Conservation (phyloP, 2,113 vertebrate genomes). For the Pseudonaja textilis region DNA sequence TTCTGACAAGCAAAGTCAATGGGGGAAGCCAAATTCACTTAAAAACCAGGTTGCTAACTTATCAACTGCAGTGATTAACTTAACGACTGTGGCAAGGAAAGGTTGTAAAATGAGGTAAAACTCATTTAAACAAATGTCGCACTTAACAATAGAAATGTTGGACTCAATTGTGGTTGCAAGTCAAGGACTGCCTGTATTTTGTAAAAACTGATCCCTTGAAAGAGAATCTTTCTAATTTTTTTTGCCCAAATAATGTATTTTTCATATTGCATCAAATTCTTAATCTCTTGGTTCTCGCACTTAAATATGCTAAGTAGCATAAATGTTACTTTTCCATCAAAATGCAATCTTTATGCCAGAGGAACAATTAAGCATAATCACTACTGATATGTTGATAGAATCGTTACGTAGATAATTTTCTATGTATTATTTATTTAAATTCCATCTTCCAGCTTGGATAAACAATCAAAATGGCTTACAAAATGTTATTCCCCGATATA, state of each 20-base stretch:
- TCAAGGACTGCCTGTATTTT: background rate
- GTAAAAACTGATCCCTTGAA: background rate
- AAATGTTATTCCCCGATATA: background rate
- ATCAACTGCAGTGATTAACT: background rate
- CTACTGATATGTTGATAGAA: background rate
- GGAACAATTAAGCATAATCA: background rate
- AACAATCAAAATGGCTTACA: background rate
- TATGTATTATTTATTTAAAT: background rate
- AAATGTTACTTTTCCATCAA: background rate
- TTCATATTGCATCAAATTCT: background rate
- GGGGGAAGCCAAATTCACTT: background rate
- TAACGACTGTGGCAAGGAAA: background rate
- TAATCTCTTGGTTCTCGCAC: background rate
- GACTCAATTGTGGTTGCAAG: background rate
- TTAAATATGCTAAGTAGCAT: background rate
- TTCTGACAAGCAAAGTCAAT: background rate
- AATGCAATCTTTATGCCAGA: background rate
- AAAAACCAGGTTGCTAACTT: background rate
- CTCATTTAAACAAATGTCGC: background rate
- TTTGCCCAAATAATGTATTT: background rate
- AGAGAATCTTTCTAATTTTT: too few species aligned
- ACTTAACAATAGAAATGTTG: background rate
- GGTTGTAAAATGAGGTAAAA: background rate
- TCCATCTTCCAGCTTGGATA: background rate
- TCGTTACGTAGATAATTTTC: background rate